phyloP scores from a whole-genome alignment of 1,140 invertebrate genomes.

The Drosophila navojoa region DNA sequence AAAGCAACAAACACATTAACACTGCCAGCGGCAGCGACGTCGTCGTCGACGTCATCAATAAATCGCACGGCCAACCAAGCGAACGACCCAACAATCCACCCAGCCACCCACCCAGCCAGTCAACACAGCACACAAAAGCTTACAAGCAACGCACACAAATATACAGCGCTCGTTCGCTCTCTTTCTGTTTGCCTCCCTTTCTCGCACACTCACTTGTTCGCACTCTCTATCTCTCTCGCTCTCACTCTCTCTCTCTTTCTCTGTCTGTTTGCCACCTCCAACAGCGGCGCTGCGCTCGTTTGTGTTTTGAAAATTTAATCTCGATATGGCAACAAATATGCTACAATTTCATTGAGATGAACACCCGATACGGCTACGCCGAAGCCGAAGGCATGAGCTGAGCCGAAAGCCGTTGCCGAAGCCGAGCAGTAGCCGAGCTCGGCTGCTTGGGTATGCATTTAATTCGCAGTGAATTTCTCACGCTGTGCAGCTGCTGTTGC shows the following conservation, averaged over 20 bases:
- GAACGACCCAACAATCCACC: conserved; percentile 51
- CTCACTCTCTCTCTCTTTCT: conserved; percentile 1
- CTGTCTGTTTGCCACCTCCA: conserved; percentile 38
- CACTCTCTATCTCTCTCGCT: not conserved
- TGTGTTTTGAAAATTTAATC: conserved; percentile 83
- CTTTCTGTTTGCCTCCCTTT: conserved; percentile 21
- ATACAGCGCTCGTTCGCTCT: conserved; percentile 2
- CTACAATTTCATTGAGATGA: conserved; percentile 83
- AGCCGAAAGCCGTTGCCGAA: conserved; percentile 10
- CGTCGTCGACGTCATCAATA: conserved; percentile 76
- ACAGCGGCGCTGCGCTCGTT: conserved; percentile 66
- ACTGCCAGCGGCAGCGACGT: conserved; percentile 53
- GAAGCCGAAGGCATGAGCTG: conserved; percentile 18
- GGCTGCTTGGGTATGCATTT: conserved; percentile 53
- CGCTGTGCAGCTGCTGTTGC: conserved; percentile 67
- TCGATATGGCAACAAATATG: conserved; percentile 83
- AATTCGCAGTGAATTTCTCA: conserved; percentile 75
- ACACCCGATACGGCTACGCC: conserved; percentile 75
- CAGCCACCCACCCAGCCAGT: conserved; percentile 56
- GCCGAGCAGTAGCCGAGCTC: conserved; percentile 17
- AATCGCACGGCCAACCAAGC: conserved; percentile 74
- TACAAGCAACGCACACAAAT: conserved; percentile 59
- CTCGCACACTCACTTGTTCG: conserved; percentile 14
- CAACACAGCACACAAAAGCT: conserved; percentile 63
- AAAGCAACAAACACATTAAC: conserved; percentile 80